Evolutionary conservation across 2,113 vertebrate species (phyloP).

Genomic region (Muscicapa adusta): DNA sequence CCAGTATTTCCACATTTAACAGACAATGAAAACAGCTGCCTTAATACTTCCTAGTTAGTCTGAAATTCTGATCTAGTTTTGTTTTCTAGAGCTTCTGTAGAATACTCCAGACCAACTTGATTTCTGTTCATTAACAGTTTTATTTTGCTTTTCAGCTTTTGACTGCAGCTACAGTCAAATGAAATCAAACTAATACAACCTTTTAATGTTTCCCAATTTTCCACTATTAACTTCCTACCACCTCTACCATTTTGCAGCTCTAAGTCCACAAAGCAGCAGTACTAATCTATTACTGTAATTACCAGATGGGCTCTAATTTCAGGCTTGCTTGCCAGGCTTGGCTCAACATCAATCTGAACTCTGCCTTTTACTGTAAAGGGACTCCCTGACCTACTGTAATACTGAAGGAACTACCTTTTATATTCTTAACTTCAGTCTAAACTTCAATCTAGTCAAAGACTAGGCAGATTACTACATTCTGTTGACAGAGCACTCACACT

Average conservation of each 20-base stretch:
- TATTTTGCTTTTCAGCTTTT: background rate
- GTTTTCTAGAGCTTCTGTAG: background rate
- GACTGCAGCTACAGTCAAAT: background rate
- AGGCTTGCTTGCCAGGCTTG: background rate
- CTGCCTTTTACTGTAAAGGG: background rate
- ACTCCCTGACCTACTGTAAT: background rate
- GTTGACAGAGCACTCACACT: background rate
- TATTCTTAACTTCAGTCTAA: background rate
- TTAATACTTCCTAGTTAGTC: background rate
- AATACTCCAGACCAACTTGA: background rate
- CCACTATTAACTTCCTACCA: background rate
- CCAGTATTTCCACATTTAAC: background rate
- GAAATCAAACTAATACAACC: background rate
- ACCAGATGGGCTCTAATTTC: slow-evolving; percentile 6
- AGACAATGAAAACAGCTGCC: background rate
- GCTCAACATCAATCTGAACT: background rate
- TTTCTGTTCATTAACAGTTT: background rate
- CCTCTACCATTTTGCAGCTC: background rate
- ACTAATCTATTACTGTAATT: background rate
- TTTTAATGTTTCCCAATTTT: background rate
- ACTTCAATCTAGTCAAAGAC: background rate
- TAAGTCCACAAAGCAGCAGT: background rate
- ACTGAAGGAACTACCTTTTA: background rate
- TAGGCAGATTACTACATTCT: background rate
- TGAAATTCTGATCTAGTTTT: background rate